Evolutionary conservation across 2,888 invertebrate species (phyloP), one percentile per base, ranked within the genome.

Genomic region (Flexamia atlantica): DNA sequence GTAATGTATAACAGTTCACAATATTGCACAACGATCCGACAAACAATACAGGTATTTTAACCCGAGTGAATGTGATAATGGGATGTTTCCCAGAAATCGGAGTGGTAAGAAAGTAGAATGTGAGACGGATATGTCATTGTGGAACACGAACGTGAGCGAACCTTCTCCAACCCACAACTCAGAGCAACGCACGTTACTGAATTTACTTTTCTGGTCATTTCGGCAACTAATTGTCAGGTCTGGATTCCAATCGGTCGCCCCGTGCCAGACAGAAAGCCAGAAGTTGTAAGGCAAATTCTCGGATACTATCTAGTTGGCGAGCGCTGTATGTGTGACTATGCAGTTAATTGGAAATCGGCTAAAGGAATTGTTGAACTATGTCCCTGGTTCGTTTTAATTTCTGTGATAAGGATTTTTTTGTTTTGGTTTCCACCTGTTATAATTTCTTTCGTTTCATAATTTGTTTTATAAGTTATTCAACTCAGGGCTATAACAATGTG

Each of bases 141-240:
- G n/a, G n/a, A n/a, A n/a, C 20, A 10, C 14, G 57, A 3, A 57
- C 57, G 57, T 57, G 57, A 23, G 57, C 23, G 57, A 46, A 46
- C 23, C 7, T n/a, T n/a, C 25, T 50, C 9, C 25, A 12, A 46
- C 46, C 46, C 14, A 23, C 53, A 12, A 12, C 7, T 25, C 57
- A 12, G 23, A 57, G 12, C 57, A 0, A 5, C 23, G 20, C 5
- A 3, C 20, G 23, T 57, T 57, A 12, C 57, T 25, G 2, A 57
- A 57, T 23, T 57, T 20, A 46, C 57, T 23, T 57, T 57, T 57
- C 23, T 57, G 57, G 57, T 57, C 57, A 57, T 23, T 57, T 57
- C 23, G 2, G 57, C 23, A 20, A 23, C 57, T 23, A 57, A 57
- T 23, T 57, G 57, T 17, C 1, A 20, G 23, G 57, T 5, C 57